Evolutionary conservation across 2,888 invertebrate species (phyloP).

Genomic region (Lasioglossum marginatum): DNA sequence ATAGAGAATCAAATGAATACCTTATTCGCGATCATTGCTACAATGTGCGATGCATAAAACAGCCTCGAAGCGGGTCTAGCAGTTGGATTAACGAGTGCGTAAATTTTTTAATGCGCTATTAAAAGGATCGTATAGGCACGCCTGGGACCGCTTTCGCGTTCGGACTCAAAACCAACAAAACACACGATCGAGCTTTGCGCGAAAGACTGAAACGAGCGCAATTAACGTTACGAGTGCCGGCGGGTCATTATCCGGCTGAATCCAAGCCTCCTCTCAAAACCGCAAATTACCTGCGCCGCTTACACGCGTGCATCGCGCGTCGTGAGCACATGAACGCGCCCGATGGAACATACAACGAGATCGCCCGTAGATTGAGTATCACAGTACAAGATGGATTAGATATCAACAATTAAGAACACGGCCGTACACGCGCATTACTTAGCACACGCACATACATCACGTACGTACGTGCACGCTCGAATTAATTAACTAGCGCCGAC

Average conservation of each 20-base stretch:
- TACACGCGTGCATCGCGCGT: neutral
- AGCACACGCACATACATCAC: neutral
- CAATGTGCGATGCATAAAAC: constrained; percentile 44
- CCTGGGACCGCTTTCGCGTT: constrained; percentile 2
- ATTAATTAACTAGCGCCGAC: constrained; percentile 31
- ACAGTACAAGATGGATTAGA: constrained; percentile 52
- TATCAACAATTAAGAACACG: constrained; percentile 62
- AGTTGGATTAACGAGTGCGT: constrained; percentile 56
- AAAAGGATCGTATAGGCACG: constrained; percentile 50
- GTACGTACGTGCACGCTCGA: neutral
- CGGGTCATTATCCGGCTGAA: constrained; percentile 63
- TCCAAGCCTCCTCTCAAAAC: constrained; percentile 58
- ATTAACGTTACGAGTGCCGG: constrained; percentile 62
- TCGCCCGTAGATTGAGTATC: constrained; percentile 25
- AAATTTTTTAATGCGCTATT: constrained; percentile 68
- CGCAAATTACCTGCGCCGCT: constrained; percentile 44
- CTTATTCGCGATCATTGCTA: neutral
- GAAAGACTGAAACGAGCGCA: constrained; percentile 61
- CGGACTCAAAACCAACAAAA: constrained; percentile 29
- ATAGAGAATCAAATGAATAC: neutral
- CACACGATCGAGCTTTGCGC: constrained; percentile 52
- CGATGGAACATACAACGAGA: neutral
- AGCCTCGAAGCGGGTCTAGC: constrained; percentile 45
- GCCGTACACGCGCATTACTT: constrained; percentile 33
- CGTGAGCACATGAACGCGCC: constrained; percentile 1